These are phyloP conservation scores for Seriola dumerili DNA, from an alignment of 2,113 vertebrate genomes.

Conservation along the genomic window DNA sequence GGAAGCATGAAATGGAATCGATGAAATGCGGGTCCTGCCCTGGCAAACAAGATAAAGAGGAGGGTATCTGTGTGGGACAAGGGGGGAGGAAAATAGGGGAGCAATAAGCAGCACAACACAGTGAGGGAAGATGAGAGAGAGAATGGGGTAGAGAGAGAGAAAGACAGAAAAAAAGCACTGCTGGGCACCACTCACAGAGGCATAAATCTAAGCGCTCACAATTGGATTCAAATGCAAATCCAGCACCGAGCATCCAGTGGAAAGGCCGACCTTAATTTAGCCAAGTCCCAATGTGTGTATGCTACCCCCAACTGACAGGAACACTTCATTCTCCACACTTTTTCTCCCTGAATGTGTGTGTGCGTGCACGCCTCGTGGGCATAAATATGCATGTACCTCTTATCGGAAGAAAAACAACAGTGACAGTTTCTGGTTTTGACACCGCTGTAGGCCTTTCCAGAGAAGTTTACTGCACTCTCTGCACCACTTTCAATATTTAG, in stretches of 20 bases:
- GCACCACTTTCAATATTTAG: neutral
- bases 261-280: conserved; percentile 81
- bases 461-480: neutral
- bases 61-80: conserved; percentile 8
- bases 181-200: conserved; percentile 75
- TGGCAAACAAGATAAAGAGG: conserved; percentile 30
- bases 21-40: conserved; percentile 34
- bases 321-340: conserved; percentile 67
- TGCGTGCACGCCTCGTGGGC: neutral
- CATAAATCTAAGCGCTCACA: conserved; percentile 82
- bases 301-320: conserved; percentile 68
- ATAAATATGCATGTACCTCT: conserved; percentile 46
- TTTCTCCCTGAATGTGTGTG: conserved; percentile 37
- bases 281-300: conserved; percentile 66
- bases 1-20: conserved; percentile 41
- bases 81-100: conserved; percentile 34
- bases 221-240: conserved; percentile 87
- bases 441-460: neutral
- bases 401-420: conserved; percentile 5
- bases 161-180: conserved; percentile 68
- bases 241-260: conserved; percentile 57
- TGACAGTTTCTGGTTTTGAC: neutral
- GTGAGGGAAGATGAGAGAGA: conserved; percentile 50
- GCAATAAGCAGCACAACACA: conserved; percentile 41
- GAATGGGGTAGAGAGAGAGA: conserved; percentile 40